These are phyloP conservation scores for Choloepus didactylus DNA, from an alignment of 2,797 vertebrate genomes.

Conservation along the genomic window DNA sequence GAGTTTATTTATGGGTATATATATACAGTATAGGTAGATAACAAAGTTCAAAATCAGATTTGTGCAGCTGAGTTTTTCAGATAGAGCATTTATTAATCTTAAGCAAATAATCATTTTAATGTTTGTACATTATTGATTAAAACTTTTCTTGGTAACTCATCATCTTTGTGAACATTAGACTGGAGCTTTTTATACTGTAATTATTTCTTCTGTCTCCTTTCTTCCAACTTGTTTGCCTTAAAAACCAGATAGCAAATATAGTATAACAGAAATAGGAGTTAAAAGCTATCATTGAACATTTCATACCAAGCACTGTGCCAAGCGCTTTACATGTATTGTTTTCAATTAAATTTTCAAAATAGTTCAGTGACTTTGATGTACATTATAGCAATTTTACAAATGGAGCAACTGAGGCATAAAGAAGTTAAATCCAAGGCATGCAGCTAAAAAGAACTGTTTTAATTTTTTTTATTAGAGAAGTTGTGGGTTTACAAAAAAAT, in stretches of 20 bases:
- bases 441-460: background rate
- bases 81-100: constrained; percentile 33
- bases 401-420: background rate
- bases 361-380: background rate
- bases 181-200: constrained; percentile 20
- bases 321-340: constrained; percentile 32
- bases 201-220: constrained; percentile 16
- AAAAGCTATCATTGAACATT: constrained; percentile 32
- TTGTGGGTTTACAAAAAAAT: too few species aligned
- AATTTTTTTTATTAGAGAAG: too few species aligned
- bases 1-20: constrained; percentile 18
- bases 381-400: background rate
- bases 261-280: background rate
- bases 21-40: background rate
- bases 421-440: background rate
- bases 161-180: constrained; percentile 47
- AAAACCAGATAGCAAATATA: constrained; percentile 46
- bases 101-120: constrained; percentile 37
- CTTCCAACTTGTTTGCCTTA: background rate
- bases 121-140: constrained; percentile 54
- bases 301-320: background rate
- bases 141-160: constrained; percentile 52
- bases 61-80: constrained; percentile 40
- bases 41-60: constrained; percentile 52
- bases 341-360: constrained; percentile 41